Percentiles rank a stretch among this genome's conserved stretches.
Evolutionary conservation across 2,888 invertebrate species (phyloP).

Genomic region (Tenthredo distinguenda): DNA sequence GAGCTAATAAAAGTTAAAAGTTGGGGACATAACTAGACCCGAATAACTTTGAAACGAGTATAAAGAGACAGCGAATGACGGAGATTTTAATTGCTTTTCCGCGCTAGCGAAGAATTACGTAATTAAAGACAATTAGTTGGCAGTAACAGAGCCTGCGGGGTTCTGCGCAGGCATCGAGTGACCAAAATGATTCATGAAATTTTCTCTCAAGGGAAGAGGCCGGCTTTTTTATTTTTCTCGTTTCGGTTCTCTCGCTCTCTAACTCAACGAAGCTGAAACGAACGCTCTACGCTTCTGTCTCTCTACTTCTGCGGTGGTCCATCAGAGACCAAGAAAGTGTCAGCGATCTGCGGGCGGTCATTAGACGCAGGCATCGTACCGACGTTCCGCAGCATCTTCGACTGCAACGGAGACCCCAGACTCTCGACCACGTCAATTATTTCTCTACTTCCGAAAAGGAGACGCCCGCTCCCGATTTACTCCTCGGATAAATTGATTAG

Average conservation of each 20-base stretch:
- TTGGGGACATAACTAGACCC: not conserved
- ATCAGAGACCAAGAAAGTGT: constrained; percentile 11
- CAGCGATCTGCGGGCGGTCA: constrained; percentile 31
- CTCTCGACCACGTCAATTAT: constrained; percentile 1
- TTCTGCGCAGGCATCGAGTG: not conserved
- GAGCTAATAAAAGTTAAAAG: not conserved
- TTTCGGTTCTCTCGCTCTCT: not conserved
- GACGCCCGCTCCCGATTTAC: not conserved
- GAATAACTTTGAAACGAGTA: not conserved
- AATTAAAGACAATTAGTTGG: constrained; percentile 35
- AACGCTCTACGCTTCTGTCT: not conserved
- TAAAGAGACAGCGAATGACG: not conserved
- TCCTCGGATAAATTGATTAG: not conserved
- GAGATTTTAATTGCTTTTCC: constrained; percentile 3
- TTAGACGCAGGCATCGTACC: not conserved
- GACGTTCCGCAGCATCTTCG: not conserved
- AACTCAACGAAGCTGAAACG: not conserved
- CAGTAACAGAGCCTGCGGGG: not conserved
- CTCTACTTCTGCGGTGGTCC: constrained; percentile 18
- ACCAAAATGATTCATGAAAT: constrained; percentile 1
- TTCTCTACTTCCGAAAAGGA: not conserved
- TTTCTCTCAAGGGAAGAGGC: not conserved
- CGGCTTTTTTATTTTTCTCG: not conserved
- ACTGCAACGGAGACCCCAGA: too few relatives aligned
- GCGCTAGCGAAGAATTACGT: not conserved